Percentiles rank a stretch among this genome's conserved stretches.
These are phyloP conservation scores for Drosophila varians DNA, from an alignment of 1,140 invertebrate species.

Conservation along the genomic window DNA sequence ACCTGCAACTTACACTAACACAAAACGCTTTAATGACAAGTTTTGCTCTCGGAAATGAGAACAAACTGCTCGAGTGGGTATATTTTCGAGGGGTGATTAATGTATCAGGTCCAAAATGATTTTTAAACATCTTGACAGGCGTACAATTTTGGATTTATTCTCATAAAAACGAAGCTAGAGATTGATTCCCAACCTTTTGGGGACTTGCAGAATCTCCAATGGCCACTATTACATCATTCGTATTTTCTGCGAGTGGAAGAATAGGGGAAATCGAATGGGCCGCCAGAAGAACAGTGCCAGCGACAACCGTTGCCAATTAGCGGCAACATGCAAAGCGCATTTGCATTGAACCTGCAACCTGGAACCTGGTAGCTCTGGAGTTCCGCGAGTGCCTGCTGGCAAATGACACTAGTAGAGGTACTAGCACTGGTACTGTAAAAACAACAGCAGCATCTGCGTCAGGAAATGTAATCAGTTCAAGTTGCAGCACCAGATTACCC, in stretches of 20 bases:
- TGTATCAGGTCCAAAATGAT: neutral
- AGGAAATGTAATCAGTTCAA: slow-evolving; percentile 37
- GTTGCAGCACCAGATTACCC: slow-evolving; percentile 33
- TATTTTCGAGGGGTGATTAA: slow-evolving; percentile 1
- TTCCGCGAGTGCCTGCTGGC: slow-evolving; percentile 10
- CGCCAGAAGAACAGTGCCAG: slow-evolving; percentile 54
- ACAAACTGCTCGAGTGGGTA: slow-evolving; percentile 18
- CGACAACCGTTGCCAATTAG: slow-evolving; percentile 81
- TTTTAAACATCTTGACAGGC: neutral
- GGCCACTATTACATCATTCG: neutral
- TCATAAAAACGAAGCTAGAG: no score
- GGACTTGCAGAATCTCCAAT: neutral
- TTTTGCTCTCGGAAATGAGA: slow-evolving; percentile 8
- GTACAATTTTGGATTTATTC: no score
- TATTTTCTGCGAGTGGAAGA: slow-evolving; percentile 10
- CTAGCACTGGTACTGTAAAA: slow-evolving; percentile 21
- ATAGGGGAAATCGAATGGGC: slow-evolving; percentile 3
- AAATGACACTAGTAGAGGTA: slow-evolving; percentile 37
- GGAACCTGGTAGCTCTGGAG: neutral
- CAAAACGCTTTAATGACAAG: slow-evolving; percentile 9
- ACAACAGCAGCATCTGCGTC: slow-evolving; percentile 17
- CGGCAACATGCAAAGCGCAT: slow-evolving; percentile 79
- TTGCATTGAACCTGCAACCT: slow-evolving; percentile 55
- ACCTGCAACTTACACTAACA: slow-evolving; percentile 35
- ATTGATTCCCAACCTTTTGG: no score